Evolutionary conservation across 2,888 invertebrate species (phyloP).

Genomic region (Torymus aiolomorphi): DNA sequence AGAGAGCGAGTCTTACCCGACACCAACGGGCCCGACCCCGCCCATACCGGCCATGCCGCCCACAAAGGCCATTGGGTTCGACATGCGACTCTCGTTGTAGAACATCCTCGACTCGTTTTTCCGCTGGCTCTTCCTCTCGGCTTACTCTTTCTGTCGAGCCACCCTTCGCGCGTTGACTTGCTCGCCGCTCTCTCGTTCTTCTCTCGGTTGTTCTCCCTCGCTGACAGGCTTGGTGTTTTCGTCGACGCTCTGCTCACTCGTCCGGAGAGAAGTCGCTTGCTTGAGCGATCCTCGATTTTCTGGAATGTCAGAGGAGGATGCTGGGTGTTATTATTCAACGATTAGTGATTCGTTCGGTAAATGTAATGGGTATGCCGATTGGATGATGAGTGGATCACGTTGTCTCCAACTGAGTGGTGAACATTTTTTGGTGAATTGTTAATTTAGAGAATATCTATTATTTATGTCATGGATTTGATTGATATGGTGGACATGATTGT

Average conservation of each 20-base stretch:
- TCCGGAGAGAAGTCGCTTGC: neutral
- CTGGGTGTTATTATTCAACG: too few relatives aligned
- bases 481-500: too few relatives aligned
- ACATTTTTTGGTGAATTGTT: too few relatives aligned
- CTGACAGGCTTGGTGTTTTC: neutral
- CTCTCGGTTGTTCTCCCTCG: neutral
- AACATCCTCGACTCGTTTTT: constrained; percentile 61
- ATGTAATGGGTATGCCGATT: too few relatives aligned
- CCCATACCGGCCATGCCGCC: constrained; percentile 55
- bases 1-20: constrained; percentile 40
- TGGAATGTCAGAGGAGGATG: constrained; percentile 19
- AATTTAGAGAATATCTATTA: too few relatives aligned
- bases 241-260: neutral
- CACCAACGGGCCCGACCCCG: constrained; percentile 9
- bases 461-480: too few relatives aligned
- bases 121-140: constrained; percentile 51
- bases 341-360: too few relatives aligned
- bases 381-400: too few relatives aligned
- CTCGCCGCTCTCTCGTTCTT: constrained; percentile 16
- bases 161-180: too few relatives aligned
- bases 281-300: neutral
- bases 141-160: constrained; percentile 5
- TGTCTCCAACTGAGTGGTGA: too few relatives aligned
- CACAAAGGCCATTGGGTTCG: constrained; percentile 70
- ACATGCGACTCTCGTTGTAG: constrained; percentile 68